Percentiles rank a stretch among this genome's conserved stretches.
Conservation (phyloP, 2,888 invertebrate genomes). For the Nymphalis urticae region DNA sequence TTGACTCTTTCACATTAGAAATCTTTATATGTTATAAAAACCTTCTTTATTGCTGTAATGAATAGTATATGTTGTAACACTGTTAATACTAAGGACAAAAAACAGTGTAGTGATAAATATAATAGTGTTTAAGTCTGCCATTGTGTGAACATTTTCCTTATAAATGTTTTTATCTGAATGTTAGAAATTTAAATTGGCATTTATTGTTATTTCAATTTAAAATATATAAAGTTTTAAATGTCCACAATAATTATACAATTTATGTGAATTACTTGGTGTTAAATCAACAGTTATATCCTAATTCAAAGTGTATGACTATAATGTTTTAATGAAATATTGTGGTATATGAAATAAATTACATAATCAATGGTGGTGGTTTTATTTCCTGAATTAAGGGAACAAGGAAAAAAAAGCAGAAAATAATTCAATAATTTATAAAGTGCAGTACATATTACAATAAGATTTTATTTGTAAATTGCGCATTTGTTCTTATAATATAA, state of each 20-base stretch:
- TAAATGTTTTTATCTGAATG: constrained; percentile 34
- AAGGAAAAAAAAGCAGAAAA: constrained; percentile 47
- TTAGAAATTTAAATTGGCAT: constrained; percentile 32
- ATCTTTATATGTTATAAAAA: not conserved
- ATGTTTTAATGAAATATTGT: constrained; percentile 56
- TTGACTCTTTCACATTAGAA: not conserved
- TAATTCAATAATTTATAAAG: constrained; percentile 79
- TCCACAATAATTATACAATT: constrained; percentile 23
- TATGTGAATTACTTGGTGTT: constrained; percentile 23
- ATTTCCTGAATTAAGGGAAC: constrained; percentile 11
- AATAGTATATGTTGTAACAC: not conserved
- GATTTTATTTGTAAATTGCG: constrained; percentile 70
- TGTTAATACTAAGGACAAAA: not conserved
- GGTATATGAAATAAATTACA: constrained; percentile 54
- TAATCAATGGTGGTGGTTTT: constrained; percentile 37
- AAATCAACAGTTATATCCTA: constrained; percentile 25
- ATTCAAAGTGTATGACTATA: constrained; percentile 55
- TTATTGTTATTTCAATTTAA: constrained; percentile 30
- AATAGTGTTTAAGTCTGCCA: constrained; percentile 13
- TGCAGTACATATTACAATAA: constrained; percentile 68
- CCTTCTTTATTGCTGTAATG: not conserved
- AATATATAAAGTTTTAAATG: constrained; percentile 20
- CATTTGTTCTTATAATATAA: constrained; percentile 71
- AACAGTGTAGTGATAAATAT: constrained; percentile 12
- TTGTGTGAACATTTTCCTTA: constrained; percentile 27